Percentiles rank a stretch among this genome's conserved stretches.
These are phyloP conservation scores for Drosophila rufa DNA, from an alignment of 1,140 invertebrate genomes.

Conservation along the genomic window DNA sequence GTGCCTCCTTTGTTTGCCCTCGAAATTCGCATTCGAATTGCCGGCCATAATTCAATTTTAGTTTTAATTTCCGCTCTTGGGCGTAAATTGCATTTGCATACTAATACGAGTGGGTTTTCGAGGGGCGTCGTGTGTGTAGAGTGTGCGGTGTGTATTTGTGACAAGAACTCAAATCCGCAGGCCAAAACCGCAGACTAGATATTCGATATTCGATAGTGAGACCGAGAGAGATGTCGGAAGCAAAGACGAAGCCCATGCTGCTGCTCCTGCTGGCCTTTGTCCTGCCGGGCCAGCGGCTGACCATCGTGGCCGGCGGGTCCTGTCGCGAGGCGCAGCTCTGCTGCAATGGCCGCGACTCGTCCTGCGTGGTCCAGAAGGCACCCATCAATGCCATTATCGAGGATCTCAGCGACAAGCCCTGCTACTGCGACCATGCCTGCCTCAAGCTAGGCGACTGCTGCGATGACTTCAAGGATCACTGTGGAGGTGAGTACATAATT, in stretches of 20 bases:
- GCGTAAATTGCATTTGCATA: slow-evolving; percentile 76
- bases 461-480: slow-evolving; percentile 93
- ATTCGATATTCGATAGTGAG: slow-evolving; percentile 16
- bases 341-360: slow-evolving; percentile 92
- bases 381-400: slow-evolving; percentile 93
- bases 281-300: slow-evolving; percentile 15
- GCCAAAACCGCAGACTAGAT: slow-evolving; percentile 20
- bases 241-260: slow-evolving; percentile 7
- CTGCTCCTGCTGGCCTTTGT: slow-evolving; percentile 31
- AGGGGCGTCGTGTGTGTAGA: neutral
- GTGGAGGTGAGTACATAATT: slow-evolving; percentile 89
- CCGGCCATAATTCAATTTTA: slow-evolving; percentile 81
- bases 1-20: neutral
- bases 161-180: slow-evolving; percentile 19
- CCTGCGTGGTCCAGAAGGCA: slow-evolving; percentile 94
- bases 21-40: slow-evolving; percentile 27
- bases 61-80: slow-evolving; percentile 81
- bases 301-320: slow-evolving; percentile 86
- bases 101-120: slow-evolving; percentile 21
- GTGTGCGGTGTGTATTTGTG: slow-evolving; percentile 17
- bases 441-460: slow-evolving; percentile 94
- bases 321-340: slow-evolving; percentile 91
- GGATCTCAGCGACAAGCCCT: slow-evolving; percentile 92
- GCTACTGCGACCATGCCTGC: slow-evolving; percentile 95
- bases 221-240: slow-evolving; percentile 9